A percentile compares a stretch with the other conserved stretches of the same genome.
These are phyloP conservation scores for Porites cylindrica DNA, from an alignment of 92 coral and sea anemone genomes.

Conservation along the genomic window DNA sequence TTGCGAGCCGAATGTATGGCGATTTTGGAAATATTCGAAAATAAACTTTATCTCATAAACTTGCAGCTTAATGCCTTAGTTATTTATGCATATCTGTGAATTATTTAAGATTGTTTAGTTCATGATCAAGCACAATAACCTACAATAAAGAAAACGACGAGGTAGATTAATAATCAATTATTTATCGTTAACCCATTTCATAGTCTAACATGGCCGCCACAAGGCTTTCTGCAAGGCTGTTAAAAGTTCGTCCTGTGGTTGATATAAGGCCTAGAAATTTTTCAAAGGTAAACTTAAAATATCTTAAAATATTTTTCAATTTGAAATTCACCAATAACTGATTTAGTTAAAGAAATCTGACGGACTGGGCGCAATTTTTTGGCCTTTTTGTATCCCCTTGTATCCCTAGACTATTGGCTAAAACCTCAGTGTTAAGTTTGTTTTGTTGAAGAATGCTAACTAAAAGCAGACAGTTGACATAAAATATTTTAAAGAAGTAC, in stretches of 20 bases:
- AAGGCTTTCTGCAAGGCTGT: background rate
- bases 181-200: too few relatives aligned
- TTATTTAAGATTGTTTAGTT: background rate
- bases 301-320: background rate
- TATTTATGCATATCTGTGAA: background rate
- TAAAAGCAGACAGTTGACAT: too few relatives aligned
- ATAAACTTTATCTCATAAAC: background rate
- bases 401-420: too few relatives aligned
- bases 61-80: background rate
- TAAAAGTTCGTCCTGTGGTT: constrained; percentile 23
- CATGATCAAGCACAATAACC: background rate
- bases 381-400: too few relatives aligned
- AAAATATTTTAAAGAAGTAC: too few relatives aligned
- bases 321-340: background rate
- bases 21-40: too few relatives aligned
- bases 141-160: too few relatives aligned
- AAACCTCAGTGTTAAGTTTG: too few relatives aligned
- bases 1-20: background rate
- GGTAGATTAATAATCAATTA: too few relatives aligned
- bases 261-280: constrained; percentile 14
- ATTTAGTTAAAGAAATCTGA: background rate
- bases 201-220: constrained; percentile 35
- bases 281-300: constrained; percentile 29
- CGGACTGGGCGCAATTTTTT: background rate
- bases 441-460: too few relatives aligned